phyloP scores from a whole-genome alignment of 2,888 invertebrate genomes.

The Drosophila ochracea region DNA sequence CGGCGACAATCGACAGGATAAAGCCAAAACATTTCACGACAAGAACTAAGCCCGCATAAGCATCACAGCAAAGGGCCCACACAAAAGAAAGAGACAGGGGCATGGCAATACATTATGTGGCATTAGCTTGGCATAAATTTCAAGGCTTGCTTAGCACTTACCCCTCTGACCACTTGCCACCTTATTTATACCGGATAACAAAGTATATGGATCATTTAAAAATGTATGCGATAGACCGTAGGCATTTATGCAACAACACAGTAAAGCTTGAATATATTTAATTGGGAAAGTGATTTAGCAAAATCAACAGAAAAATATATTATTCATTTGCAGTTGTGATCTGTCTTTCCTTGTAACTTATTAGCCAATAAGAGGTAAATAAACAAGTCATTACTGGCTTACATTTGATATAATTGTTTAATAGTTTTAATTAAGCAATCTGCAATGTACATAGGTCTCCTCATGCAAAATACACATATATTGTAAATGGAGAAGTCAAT shows the following conservation, averaged over 20 bases:
- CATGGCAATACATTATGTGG: slow-evolving; percentile 51
- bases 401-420: background rate
- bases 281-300: background rate
- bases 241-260: slow-evolving; percentile 16
- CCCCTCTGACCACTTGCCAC: slow-evolving; percentile 3
- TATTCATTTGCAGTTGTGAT: background rate
- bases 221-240: slow-evolving; percentile 16
- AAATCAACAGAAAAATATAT: background rate
- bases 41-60: slow-evolving; percentile 65
- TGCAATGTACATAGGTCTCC: slow-evolving; percentile 22
- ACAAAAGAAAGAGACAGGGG: background rate
- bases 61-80: slow-evolving; percentile 23
- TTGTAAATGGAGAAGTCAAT: slow-evolving; percentile 18
- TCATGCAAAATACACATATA: slow-evolving; percentile 1
- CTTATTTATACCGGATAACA: slow-evolving; percentile 62
- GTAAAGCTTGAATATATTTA: slow-evolving; percentile 3
- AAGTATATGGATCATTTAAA: slow-evolving; percentile 58
- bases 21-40: slow-evolving; percentile 73
- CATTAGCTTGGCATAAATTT: slow-evolving; percentile 73
- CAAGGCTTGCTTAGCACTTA: slow-evolving; percentile 15
- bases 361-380: background rate
- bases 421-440: slow-evolving; percentile 10
- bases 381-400: background rate
- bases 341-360: background rate
- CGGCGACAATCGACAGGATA: slow-evolving; percentile 74